These are phyloP conservation scores for Enteromius fasciolatus DNA, from an alignment of 2,797 vertebrate genomes.

Conservation along the genomic window DNA sequence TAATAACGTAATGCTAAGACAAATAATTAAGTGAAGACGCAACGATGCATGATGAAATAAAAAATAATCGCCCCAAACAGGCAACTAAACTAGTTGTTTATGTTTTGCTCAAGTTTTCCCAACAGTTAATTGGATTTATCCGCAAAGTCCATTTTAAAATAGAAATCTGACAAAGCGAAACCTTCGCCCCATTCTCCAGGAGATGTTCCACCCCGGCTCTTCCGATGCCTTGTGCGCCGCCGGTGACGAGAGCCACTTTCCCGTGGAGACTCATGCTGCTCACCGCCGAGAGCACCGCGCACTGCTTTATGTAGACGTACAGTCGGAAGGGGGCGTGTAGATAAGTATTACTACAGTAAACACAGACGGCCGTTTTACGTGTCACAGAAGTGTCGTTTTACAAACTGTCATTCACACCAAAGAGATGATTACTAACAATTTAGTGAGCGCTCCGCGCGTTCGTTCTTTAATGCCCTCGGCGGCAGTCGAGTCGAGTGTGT, in stretches of 20 bases:
- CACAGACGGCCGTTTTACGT: constrained; percentile 25
- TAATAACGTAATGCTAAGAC: background rate
- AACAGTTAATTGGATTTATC: background rate
- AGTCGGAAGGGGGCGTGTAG: constrained; percentile 58
- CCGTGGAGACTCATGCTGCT: constrained; percentile 81
- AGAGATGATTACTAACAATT: background rate
- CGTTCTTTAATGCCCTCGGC: background rate
- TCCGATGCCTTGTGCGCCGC: constrained; percentile 88
- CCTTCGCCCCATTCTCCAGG: constrained; percentile 62
- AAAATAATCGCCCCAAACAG: background rate
- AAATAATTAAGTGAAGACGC: background rate
- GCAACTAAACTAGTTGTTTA: background rate
- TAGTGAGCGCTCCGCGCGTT: background rate
- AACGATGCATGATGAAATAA: background rate
- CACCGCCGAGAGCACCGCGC: constrained; percentile 25
- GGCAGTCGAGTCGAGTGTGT: background rate
- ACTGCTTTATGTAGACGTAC: constrained; percentile 53
- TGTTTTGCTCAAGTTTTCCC: background rate
- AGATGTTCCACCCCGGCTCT: constrained; percentile 68
- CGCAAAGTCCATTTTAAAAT: background rate
- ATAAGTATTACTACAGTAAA: constrained; percentile 36
- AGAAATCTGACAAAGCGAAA: constrained; percentile 23
- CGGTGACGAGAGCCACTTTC: constrained; percentile 88
- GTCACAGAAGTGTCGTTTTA: constrained; percentile 48
- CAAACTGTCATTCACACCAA: constrained; percentile 27